Conservation (phyloP, 2,888 invertebrate genomes). For the Chrysodeixis includens region DNA sequence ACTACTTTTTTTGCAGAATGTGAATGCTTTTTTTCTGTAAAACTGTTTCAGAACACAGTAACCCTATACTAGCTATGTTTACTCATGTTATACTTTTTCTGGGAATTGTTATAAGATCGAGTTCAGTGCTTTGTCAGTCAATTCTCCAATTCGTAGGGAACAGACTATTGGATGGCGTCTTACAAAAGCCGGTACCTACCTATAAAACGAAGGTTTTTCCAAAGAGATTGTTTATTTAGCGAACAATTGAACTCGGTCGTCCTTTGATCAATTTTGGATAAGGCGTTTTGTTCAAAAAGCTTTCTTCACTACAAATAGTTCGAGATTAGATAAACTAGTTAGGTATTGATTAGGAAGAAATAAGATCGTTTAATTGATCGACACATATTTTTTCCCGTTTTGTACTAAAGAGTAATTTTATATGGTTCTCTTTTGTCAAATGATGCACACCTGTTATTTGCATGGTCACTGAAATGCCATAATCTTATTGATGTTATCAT, state of each 20-base stretch:
- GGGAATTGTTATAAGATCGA: slow-evolving; percentile 34
- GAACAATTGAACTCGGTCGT: slow-evolving; percentile 57
- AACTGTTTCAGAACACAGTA: too few relatives aligned
- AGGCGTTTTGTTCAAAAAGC: slow-evolving; percentile 47
- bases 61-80: slow-evolving; percentile 4
- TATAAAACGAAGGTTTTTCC: slow-evolving; percentile 39
- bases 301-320: slow-evolving; percentile 23
- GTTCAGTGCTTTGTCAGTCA: slow-evolving; percentile 26
- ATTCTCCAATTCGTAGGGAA: slow-evolving; percentile 47
- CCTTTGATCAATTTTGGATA: slow-evolving; percentile 65
- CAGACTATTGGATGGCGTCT: slow-evolving; percentile 41
- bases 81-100: slow-evolving; percentile 26
- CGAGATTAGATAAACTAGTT: slow-evolving; percentile 20
- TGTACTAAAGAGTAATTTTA: too few relatives aligned
- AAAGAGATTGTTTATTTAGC: slow-evolving; percentile 63
- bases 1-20: too few relatives aligned
- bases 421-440: too few relatives aligned
- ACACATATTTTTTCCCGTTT: too few relatives aligned
- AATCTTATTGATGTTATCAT: too few relatives aligned
- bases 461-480: too few relatives aligned
- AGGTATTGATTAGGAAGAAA: slow-evolving; percentile 15
- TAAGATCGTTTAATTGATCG: too few relatives aligned
- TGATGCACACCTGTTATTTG: too few relatives aligned
- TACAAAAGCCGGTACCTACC: slow-evolving; percentile 42
- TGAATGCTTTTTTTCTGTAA: too few relatives aligned